Evolutionary conservation across 2,888 invertebrate genomes (phyloP).

Genomic region (Drosophila multiciliata): DNA sequence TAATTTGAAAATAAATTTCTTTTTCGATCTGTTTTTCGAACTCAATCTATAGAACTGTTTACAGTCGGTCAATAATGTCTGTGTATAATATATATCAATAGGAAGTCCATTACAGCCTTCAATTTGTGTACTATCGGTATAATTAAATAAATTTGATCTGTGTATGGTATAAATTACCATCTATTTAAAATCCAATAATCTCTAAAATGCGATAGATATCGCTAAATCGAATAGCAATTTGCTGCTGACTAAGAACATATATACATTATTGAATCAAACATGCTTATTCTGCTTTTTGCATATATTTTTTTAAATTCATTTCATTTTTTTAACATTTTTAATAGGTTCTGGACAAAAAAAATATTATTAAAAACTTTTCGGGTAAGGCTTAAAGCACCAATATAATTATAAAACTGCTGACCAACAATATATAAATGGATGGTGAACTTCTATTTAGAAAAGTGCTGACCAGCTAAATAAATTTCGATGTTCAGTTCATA

Average conservation of each 20-base stretch:
- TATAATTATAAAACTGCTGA: not conserved
- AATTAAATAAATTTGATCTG: not conserved
- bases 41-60: not conserved
- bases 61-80: not conserved
- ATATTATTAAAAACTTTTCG: not conserved
- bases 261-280: not conserved
- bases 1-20: not conserved
- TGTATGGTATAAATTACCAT: not conserved
- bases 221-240: not conserved
- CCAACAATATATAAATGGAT: not conserved
- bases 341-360: not conserved
- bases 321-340: not conserved
- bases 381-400: not conserved
- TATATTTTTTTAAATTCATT: not conserved
- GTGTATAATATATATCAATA: not conserved
- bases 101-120: not conserved
- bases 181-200: not conserved
- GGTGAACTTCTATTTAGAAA: not conserved
- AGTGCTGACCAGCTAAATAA: not conserved
- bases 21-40: not conserved
- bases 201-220: not conserved
- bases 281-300: not conserved
- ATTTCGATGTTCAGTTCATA: not conserved
- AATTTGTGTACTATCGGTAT: not conserved
- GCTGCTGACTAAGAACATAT: not conserved